Evolutionary conservation across 2,113 vertebrate species (phyloP), one percentile per base, ranked within the genome.

Genomic region (Sinosuthora webbiana): DNA sequence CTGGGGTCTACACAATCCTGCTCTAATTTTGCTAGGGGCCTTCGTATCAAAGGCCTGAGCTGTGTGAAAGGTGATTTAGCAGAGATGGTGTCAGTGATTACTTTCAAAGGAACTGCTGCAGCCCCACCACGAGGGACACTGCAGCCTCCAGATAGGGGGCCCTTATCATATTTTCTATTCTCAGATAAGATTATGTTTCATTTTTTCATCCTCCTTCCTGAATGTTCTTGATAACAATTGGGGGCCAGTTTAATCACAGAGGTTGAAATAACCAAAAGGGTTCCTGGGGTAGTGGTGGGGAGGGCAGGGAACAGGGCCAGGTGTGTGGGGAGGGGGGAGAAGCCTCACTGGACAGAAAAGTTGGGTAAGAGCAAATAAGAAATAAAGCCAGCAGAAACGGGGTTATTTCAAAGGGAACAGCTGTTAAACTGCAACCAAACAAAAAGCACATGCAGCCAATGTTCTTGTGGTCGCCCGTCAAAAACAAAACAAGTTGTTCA

Each of bases 141-240:
- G 97, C 95, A 97, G 94, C 90, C 94, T 95, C 89, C 95, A 98
- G 97, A 97, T 98, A 97, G 95, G 96, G 95, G 97, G 93, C 95
- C 94, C 96, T 97, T 97, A 97, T 97, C 97, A 96, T 97, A 97
- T 96, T 97, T 97, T 97, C 97, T 96, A 89, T 96, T 97, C 95
- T 92, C 89, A 97, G 97, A 98, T 98, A 98, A 97, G 97, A 97
- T 97, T 96, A 96, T 97, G 93, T 97, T 97, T 97, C 96, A 95
- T 97, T 97, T 97, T 97, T 95, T 97, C 95, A 97, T 97, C 95
- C 96, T 97, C 93, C 90, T 97, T 97, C 97, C 97, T 98, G 97
- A 96, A 97, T 97, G 94, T 93, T 97, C 93, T 96, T 97, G 97
- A 97, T 97, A 98, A 97, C 96, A 97, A 96, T 74, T 97, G 96